Conservation (phyloP, 2,888 invertebrate species). For the Dyspetes luteomarginatus region DNA sequence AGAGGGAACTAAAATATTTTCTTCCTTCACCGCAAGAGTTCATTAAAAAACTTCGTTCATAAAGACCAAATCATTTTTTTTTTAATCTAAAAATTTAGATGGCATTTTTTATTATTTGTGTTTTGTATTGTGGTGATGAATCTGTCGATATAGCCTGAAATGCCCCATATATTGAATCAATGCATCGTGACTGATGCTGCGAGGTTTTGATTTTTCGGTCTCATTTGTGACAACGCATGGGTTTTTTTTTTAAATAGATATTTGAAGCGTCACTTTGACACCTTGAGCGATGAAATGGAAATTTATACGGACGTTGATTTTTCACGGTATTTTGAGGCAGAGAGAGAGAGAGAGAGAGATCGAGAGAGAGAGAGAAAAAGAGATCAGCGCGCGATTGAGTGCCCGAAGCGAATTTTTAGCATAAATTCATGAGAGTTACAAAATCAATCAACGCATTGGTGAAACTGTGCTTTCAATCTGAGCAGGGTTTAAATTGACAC, state of each 20-base stretch:
- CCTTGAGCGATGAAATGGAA: not conserved
- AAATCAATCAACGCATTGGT: slow-evolving; percentile 45
- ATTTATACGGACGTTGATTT: slow-evolving; percentile 26
- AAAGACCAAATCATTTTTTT: not conserved
- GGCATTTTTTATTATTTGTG: not conserved
- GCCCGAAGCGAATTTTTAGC: slow-evolving; percentile 4
- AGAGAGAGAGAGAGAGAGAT: not conserved
- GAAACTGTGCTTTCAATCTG: not conserved
- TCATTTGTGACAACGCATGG: not conserved
- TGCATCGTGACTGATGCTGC: not conserved
- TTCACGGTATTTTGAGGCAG: not conserved
- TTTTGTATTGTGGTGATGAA: too few relatives aligned
- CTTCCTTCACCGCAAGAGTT: too few relatives aligned
- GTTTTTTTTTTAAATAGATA: slow-evolving; percentile 21
- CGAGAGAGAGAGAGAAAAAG: not conserved
- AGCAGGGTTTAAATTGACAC: slow-evolving; percentile 16
- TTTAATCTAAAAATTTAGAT: not conserved
- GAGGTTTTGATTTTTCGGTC: slow-evolving; percentile 3
- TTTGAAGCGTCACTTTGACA: slow-evolving; percentile 22
- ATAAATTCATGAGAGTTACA: slow-evolving; percentile 39
- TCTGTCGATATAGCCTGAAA: too few relatives aligned
- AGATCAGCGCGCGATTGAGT: not conserved
- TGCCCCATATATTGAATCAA: too few relatives aligned
- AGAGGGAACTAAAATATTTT: too few relatives aligned
- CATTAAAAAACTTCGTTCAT: not conserved